These are phyloP conservation scores for Chrosomus eos DNA, from an alignment of 2,797 vertebrate genomes.

Conservation along the genomic window DNA sequence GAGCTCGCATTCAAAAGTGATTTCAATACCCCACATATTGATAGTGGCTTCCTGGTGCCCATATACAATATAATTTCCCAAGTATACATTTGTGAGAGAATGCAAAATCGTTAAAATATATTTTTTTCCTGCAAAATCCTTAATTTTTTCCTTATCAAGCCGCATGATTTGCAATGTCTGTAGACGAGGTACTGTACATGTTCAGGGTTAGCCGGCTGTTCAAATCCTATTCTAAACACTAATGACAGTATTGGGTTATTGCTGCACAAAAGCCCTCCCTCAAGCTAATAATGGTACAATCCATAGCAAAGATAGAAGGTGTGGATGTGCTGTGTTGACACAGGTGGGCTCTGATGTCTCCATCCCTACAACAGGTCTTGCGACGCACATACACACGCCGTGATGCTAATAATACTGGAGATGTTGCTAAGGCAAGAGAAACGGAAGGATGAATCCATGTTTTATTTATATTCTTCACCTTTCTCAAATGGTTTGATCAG, in stretches of 20 bases:
- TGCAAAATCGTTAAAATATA: no score
- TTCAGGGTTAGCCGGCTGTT: not conserved
- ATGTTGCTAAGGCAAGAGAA: constrained; percentile 67
- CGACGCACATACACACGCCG: constrained; percentile 39
- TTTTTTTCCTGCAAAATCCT: no score
- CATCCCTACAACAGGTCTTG: constrained; percentile 43
- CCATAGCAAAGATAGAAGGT: constrained; percentile 17
- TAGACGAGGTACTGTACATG: not conserved
- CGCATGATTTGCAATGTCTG: not conserved
- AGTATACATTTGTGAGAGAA: no score
- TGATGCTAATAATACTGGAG: constrained; percentile 71
- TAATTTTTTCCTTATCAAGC: not conserved
- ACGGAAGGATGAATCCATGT: constrained; percentile 67
- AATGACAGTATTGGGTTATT: not conserved
- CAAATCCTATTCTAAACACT: not conserved
- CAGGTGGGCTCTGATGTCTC: constrained; percentile 55
- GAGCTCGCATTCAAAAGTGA: no score
- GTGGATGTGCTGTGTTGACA: constrained; percentile 50
- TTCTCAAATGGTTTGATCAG: constrained; percentile 71
- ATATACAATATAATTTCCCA: not conserved
- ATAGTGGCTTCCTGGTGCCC: not conserved
- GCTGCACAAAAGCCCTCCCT: not conserved
- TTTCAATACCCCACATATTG: no score
- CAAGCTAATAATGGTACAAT: constrained; percentile 1
- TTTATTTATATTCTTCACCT: constrained; percentile 74